phyloP scores from a whole-genome alignment of 2,888 invertebrate species.

The Frankliniella intonsa region DNA sequence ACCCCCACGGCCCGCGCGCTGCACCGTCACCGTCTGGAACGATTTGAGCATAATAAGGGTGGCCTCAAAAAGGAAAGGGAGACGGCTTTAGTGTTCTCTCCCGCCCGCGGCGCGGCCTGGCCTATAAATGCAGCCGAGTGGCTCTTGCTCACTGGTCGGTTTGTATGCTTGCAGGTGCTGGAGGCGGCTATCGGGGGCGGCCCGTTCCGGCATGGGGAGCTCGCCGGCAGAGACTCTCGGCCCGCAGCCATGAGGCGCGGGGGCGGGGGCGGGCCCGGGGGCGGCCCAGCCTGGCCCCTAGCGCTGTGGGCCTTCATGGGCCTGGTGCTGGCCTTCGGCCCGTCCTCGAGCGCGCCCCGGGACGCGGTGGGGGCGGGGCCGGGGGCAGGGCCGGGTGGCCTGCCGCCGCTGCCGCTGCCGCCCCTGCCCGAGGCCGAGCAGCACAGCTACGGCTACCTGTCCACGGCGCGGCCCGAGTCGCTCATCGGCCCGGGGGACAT shows the following conservation, averaged over 20 bases:
- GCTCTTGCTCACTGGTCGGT: background rate
- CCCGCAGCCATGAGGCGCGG: background rate
- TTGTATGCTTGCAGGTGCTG: background rate
- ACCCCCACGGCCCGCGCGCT: background rate
- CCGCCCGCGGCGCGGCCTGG: background rate
- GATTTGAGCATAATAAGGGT: background rate
- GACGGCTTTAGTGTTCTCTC: background rate
- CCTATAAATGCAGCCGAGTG: background rate
- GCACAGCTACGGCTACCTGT: background rate
- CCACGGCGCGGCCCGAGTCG: conserved; percentile 11
- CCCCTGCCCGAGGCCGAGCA: background rate
- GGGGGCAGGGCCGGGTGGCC: background rate
- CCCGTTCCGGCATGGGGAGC: background rate
- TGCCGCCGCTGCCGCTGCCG: background rate
- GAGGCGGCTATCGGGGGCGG: too few relatives aligned
- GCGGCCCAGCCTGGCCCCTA: background rate
- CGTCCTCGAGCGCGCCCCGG: background rate
- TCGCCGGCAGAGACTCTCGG: background rate
- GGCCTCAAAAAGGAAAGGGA: background rate
- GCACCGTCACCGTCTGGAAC: background rate
- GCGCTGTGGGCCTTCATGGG: background rate
- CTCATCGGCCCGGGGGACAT: conserved; percentile 9
- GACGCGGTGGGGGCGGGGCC: background rate
- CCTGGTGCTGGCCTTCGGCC: background rate
- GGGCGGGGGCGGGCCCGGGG: background rate